Base-by-base conservation (phyloP, 2,888 invertebrate species). In the Scaptomyza reducta region DNA sequence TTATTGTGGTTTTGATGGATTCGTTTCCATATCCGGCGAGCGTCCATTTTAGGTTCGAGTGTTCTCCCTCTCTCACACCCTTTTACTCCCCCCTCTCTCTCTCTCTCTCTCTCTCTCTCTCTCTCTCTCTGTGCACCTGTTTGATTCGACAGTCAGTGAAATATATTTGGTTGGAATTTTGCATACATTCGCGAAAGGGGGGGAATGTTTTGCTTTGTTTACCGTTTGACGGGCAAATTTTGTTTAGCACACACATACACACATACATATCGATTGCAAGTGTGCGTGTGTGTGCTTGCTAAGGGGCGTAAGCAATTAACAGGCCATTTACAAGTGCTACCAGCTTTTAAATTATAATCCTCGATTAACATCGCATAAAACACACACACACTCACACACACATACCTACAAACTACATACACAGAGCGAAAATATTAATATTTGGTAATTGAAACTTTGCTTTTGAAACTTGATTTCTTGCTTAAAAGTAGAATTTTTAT, bases 261-360 rank as follows among this genome's bases (percentile, higher is more conserved):
- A 35, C 35, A n/a, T 0, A 33, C 11, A 33, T 33, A 16, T 16
- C 5, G 9, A 31, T 13, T 47, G 25, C 16, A 1, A 16, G 29
- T 31, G 31, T 22, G n/a, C 29, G 53, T 29, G 59, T 59, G 49
- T 67, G 51, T 42, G 57, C 18, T 35, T 22, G 38, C 35, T 22
- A 33, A 38, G 18, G 31, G 29, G 45, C 18, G 31, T 79, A 49
- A 65, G 53, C 76, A 84, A 81, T 81, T 84, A 81, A 74, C 76
- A 69, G 68, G 56, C 70, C 71, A 79, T 84, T 80, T 83, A 54
- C 80, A 33, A 70, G 61, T 51, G 73, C 73, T 62, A 64, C 65
- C 61, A 66, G 53, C 70, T 54, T 60, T 60, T 63, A 68, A 57
- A 78, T 70, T 73, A 70, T 66, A 61, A 57, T 56, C 41, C 57